A percentile compares a stretch with the other conserved stretches of the same genome.
Conservation (phyloP, 2,888 invertebrate genomes). For the Lasiommata megera region DNA sequence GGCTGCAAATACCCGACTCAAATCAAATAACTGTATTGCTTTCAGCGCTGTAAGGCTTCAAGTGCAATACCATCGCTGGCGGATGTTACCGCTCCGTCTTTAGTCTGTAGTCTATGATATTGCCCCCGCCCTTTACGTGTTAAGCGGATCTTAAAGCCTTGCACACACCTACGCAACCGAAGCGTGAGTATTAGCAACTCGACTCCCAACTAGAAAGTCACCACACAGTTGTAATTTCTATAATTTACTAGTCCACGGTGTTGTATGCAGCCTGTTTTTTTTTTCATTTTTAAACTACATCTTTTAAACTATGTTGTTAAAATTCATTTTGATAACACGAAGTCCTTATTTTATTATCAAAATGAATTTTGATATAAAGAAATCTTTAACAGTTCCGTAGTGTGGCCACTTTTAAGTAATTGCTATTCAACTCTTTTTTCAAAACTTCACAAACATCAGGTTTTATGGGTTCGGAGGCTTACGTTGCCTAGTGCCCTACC, state of each 20-base stretch:
- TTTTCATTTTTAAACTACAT: no score
- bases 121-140: slow-evolving; percentile 80
- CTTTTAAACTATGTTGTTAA: no score
- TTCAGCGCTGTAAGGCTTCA: slow-evolving; percentile 80
- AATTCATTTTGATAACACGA: no score
- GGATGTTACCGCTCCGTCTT: slow-evolving; percentile 74
- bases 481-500: no score
- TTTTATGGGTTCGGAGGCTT: no score
- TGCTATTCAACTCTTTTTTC: no score
- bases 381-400: no score
- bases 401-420: no score
- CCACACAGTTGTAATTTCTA: not conserved
- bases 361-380: no score
- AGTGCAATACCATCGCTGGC: slow-evolving; percentile 78
- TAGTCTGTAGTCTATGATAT: slow-evolving; percentile 79
- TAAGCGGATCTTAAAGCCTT: slow-evolving; percentile 55
- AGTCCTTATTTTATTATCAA: no score
- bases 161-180: slow-evolving; percentile 17
- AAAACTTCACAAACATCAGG: no score
- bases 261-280: not conserved
- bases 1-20: slow-evolving; percentile 76
- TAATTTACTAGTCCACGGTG: slow-evolving; percentile 23
- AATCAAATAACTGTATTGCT: slow-evolving; percentile 82
- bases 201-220: not conserved
- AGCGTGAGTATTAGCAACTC: slow-evolving; percentile 7